Conservation (phyloP, 2,113 vertebrate genomes). For the Cynopterus brachyotis region DNA sequence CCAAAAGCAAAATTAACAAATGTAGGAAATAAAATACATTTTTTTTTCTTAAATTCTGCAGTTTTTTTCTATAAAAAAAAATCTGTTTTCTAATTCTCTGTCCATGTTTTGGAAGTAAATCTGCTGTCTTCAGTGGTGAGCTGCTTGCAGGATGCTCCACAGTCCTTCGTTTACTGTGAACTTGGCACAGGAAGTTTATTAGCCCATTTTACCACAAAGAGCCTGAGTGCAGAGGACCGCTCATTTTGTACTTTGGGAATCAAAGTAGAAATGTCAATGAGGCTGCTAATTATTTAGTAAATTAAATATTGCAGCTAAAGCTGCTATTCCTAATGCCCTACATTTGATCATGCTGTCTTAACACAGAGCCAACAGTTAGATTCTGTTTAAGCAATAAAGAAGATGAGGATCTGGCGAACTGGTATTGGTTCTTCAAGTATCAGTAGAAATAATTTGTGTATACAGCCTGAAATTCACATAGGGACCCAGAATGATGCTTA, state of each 20-base stretch:
- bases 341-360: not conserved
- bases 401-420: not conserved
- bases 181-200: not conserved
- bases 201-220: not conserved
- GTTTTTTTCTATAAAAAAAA: not conserved
- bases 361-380: not conserved
- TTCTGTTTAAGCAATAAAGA: not conserved
- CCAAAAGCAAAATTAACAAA: not conserved
- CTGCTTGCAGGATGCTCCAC: not conserved
- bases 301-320: constrained; percentile 6
- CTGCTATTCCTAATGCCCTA: not conserved
- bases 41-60: not conserved
- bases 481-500: not conserved
- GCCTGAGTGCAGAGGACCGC: not conserved
- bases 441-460: not conserved
- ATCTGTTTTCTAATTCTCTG: not conserved
- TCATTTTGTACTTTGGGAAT: not conserved
- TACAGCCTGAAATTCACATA: not conserved
- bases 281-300: constrained; percentile 47
- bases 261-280: constrained; percentile 22
- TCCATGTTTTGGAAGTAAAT: not conserved
- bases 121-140: not conserved
- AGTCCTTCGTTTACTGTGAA: not conserved
- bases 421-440: not conserved
- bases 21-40: not conserved